Evolutionary conservation across 2,888 invertebrate genomes (phyloP).

Genomic region (Cryptops parisi): DNA sequence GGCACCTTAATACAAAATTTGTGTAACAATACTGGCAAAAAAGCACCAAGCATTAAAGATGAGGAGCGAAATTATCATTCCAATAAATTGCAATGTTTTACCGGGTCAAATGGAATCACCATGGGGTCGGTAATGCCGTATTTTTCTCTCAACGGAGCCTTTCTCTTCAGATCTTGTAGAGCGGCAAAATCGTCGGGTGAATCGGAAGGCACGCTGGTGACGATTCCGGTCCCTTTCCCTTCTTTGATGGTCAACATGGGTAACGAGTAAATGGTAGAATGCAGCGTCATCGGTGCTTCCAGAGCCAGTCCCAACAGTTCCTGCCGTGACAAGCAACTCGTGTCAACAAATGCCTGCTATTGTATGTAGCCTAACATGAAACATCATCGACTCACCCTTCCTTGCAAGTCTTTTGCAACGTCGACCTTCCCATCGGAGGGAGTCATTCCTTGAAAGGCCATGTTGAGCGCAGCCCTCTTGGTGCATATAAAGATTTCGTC

Average conservation of each 20-base stretch:
- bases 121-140: conserved; percentile 72
- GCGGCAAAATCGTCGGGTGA: conserved; percentile 98
- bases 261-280: conserved; percentile 71
- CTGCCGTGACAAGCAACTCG: too few relatives aligned
- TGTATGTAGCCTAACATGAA: too few relatives aligned
- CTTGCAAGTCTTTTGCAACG: neutral
- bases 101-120: conserved; percentile 53
- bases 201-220: conserved; percentile 96
- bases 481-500: conserved; percentile 78
- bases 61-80: neutral
- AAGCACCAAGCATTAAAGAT: neutral
- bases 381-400: neutral
- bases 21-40: neutral
- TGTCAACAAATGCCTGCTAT: too few relatives aligned
- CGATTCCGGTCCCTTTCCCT: conserved; percentile 96
- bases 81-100: conserved; percentile 29
- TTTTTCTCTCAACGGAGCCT: conserved; percentile 80
- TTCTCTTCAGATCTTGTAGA: conserved; percentile 84
- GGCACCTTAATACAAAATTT: conserved; percentile 41
- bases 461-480: conserved; percentile 75
- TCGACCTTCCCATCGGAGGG: neutral
- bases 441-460: conserved; percentile 80
- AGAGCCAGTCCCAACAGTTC: conserved; percentile 72
- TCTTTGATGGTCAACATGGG: conserved; percentile 98
- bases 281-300: conserved; percentile 68